These are phyloP conservation scores for Limnephilus lunatus DNA, from an alignment of 2,888 invertebrate species.

Conservation along the genomic window DNA sequence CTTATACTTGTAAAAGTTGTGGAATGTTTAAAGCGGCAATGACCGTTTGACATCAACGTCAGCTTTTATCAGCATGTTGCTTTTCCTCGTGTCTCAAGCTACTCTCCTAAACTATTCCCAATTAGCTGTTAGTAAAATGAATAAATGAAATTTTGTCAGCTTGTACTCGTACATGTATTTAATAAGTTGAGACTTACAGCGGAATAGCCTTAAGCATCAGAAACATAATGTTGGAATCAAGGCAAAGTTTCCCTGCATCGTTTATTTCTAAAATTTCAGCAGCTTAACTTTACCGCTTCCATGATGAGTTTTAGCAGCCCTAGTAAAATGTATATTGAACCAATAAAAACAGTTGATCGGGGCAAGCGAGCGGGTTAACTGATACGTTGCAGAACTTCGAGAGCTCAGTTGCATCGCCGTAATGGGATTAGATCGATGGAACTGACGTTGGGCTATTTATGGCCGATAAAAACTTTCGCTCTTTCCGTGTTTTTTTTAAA, in stretches of 20 bases:
- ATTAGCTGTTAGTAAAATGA: not conserved
- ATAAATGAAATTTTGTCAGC: not conserved
- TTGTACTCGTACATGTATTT: not conserved
- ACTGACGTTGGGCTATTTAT: slow-evolving; percentile 24
- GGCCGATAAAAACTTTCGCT: not conserved
- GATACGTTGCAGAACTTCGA: slow-evolving; percentile 22
- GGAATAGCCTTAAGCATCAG: not conserved
- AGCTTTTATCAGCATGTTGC: too few species aligned
- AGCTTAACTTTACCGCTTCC: not conserved
- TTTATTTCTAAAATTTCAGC: not conserved
- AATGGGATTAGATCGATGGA: slow-evolving; percentile 18
- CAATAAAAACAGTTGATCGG: slow-evolving; percentile 25
- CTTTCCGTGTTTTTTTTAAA: slow-evolving; percentile 6
- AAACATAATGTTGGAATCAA: not conserved
- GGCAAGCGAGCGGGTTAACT: not conserved
- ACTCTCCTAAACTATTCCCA: not conserved
- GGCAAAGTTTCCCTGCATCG: not conserved
- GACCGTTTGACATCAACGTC: not conserved
- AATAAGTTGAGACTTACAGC: not conserved
- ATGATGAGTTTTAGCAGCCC: not conserved
- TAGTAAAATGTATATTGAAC: slow-evolving; percentile 2
- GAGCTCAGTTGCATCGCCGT: slow-evolving; percentile 28
- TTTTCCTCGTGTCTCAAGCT: not conserved
- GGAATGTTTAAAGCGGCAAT: not conserved
- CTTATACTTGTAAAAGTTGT: too few species aligned